Evolutionary conservation across 2,888 invertebrate species (phyloP).

Genomic region (Eueremaeus valkanovi): DNA sequence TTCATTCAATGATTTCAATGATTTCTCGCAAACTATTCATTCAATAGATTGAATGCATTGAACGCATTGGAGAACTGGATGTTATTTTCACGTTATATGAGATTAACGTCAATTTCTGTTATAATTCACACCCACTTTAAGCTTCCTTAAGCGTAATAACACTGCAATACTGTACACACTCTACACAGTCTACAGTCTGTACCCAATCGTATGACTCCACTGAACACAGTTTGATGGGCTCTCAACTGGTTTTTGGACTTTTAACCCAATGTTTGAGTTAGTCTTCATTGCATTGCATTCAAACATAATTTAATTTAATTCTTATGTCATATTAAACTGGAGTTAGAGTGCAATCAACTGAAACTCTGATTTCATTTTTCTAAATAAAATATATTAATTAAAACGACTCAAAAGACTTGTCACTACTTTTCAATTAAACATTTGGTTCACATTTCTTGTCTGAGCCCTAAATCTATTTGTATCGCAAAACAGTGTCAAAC

Average conservation of each 20-base stretch:
- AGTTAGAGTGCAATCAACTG: not conserved
- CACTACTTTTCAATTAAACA: too few species aligned
- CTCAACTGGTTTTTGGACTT: too few species aligned
- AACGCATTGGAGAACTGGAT: too few species aligned
- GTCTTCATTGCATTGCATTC: not conserved
- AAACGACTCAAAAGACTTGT: too few species aligned
- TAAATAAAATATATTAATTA: not conserved
- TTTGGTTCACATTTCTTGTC: too few species aligned
- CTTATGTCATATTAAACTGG: not conserved
- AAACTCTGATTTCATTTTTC: not conserved
- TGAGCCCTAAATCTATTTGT: too few species aligned
- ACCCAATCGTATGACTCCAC: not conserved
- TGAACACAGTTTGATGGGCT: too few species aligned
- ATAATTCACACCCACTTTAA: constrained; percentile 26
- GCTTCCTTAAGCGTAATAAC: too few species aligned
- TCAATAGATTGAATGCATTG: too few species aligned
- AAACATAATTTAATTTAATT: not conserved
- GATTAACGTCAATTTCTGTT: constrained; percentile 4
- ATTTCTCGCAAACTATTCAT: too few species aligned
- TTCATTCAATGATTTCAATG: too few species aligned
- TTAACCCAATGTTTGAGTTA: not conserved
- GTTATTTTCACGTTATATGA: not conserved
- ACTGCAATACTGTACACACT: not conserved
- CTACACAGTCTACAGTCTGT: not conserved
- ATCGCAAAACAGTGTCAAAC: too few species aligned